Evolutionary conservation across 2,888 invertebrate species (phyloP).

Genomic region (Branchellion lobata): DNA sequence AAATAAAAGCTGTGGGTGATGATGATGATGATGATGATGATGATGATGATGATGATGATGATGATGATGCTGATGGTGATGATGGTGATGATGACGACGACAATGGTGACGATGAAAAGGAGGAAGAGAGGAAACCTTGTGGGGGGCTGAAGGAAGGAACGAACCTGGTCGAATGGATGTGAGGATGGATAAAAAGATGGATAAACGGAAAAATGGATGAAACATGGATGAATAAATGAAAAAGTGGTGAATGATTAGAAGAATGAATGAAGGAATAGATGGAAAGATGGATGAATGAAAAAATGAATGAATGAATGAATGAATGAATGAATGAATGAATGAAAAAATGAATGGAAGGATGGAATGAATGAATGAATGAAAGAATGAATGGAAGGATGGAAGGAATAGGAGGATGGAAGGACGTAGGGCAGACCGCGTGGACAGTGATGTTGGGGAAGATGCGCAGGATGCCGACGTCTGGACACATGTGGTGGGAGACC

Average conservation of each 20-base stretch:
- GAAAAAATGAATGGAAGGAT: neutral
- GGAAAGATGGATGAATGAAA: conserved; percentile 57
- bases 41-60: conserved; percentile 15
- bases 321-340: conserved; percentile 2
- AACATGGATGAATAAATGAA: too few relatives aligned
- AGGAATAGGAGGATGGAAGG: neutral
- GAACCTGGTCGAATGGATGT: too few relatives aligned
- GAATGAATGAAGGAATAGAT: conserved; percentile 64
- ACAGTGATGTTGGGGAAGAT: conserved; percentile 88
- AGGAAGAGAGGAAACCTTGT: conserved; percentile 64
- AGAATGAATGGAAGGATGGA: neutral
- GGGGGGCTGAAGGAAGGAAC: too few relatives aligned
- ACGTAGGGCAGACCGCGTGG: conserved; percentile 67
- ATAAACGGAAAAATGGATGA: too few relatives aligned
- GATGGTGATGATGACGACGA: conserved; percentile 28
- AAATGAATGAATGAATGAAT: conserved; percentile 1
- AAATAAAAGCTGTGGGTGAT: neutral
- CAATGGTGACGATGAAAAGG: neutral
- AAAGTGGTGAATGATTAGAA: conserved; percentile 72
- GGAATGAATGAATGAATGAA: conserved; percentile 22
- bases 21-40: conserved; percentile 27
- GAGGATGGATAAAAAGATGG: too few relatives aligned
- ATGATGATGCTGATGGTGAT: conserved; percentile 19
- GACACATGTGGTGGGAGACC: conserved; percentile 74
- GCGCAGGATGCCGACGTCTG: conserved; percentile 79